These are phyloP conservation scores for Cyclophora albipunctata DNA, from an alignment of 2,888 invertebrate genomes.

Conservation along the genomic window DNA sequence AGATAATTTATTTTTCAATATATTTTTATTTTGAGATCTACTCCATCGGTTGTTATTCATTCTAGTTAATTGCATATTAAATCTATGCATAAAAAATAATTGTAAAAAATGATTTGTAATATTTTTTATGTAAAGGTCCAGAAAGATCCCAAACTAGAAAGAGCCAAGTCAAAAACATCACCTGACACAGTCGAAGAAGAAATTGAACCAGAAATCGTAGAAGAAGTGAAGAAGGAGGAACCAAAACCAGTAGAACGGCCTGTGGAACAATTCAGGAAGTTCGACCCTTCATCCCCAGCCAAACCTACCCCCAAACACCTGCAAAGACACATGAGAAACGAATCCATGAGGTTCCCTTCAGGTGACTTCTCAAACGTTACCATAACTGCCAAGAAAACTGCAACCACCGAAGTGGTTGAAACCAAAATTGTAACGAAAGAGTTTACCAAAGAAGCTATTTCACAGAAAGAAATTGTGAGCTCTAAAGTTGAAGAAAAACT, in stretches of 20 bases:
- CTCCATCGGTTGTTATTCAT: too few species aligned
- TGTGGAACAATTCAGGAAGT: constrained; percentile 61
- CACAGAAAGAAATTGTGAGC: constrained; percentile 63
- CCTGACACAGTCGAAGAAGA: constrained; percentile 54
- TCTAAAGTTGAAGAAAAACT: constrained; percentile 75
- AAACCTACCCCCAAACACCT: constrained; percentile 72
- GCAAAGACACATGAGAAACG: constrained; percentile 71
- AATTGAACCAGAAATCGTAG: constrained; percentile 34
- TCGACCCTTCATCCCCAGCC: constrained; percentile 62
- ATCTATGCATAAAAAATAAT: too few species aligned
- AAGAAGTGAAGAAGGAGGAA: constrained; percentile 46
- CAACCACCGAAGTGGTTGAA: constrained; percentile 65
- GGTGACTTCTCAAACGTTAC: constrained; percentile 71
- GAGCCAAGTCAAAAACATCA: constrained; percentile 56
- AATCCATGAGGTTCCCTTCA: constrained; percentile 71
- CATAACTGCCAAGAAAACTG: constrained; percentile 62
- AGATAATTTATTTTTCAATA: constrained; percentile 7
- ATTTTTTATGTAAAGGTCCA: constrained; percentile 30
- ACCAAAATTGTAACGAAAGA: constrained; percentile 43
- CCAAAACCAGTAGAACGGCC: constrained; percentile 46
- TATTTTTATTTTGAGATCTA: background rate
- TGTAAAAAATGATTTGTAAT: too few species aligned
- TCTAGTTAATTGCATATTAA: too few species aligned
- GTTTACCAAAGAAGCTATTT: constrained; percentile 52
- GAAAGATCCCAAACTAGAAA: constrained; percentile 51